Percentiles rank a stretch among this genome's conserved stretches.
Evolutionary conservation across 2,113 vertebrate species (phyloP).

Genomic region (Campylorhamphus procurvoides): DNA sequence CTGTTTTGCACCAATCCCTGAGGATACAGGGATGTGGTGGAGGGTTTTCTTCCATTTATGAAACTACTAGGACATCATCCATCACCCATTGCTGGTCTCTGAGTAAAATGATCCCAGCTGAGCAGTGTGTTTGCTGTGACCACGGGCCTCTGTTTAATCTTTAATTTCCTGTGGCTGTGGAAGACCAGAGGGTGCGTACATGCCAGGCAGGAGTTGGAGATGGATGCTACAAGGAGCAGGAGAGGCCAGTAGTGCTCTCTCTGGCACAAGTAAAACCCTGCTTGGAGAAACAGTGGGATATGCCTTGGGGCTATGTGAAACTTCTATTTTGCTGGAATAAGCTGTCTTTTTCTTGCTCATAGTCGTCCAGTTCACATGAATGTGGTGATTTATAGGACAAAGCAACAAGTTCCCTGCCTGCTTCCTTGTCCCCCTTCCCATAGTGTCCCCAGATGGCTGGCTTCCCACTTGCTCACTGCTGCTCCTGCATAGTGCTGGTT

Average conservation of each 20-base stretch:
- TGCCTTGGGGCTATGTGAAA: not conserved
- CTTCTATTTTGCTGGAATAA: not conserved
- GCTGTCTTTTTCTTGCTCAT: not conserved
- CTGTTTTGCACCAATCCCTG: not conserved
- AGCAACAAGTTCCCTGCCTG: not conserved
- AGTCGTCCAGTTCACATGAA: not conserved
- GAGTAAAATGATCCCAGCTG: not conserved
- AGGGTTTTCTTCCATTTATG: fast-evolving
- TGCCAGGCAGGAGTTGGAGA: not conserved
- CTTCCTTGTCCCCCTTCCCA: not conserved
- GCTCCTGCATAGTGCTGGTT: not conserved
- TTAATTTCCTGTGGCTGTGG: not conserved
- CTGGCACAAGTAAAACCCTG: not conserved
- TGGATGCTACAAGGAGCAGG: not conserved
- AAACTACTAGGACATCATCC: fast-evolving
- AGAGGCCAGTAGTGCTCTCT: not conserved
- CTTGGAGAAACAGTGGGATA: not conserved
- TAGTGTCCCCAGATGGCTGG: not conserved
- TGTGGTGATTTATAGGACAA: not conserved
- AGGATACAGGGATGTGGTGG: fast-evolving
- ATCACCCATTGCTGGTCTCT: not conserved
- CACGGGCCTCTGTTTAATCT: not conserved
- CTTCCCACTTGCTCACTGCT: not conserved
- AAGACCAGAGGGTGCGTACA: fast-evolving
- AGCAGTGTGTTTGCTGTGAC: not conserved